These are phyloP conservation scores for Potamilus streckersoni DNA, from an alignment of 1,140 invertebrate species.

Conservation along the genomic window DNA sequence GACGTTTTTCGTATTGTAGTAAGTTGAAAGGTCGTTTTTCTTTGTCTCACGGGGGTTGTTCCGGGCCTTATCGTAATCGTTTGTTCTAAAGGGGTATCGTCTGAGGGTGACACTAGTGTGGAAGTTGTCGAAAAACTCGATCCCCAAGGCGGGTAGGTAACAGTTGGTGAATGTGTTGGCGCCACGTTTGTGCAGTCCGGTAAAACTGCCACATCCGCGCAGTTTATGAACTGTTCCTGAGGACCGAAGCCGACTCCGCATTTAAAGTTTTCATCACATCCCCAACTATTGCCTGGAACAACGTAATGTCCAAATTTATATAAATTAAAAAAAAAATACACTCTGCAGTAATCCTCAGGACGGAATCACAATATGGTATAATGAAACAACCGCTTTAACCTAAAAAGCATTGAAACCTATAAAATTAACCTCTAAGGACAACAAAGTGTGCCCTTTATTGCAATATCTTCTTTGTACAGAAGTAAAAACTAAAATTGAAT, in stretches of 20 bases:
- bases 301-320: background rate
- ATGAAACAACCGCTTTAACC: background rate
- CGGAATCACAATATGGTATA: background rate
- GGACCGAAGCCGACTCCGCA: conserved; percentile 62
- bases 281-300: conserved; percentile 41
- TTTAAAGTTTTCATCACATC: conserved; percentile 22
- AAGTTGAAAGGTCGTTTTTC: no score
- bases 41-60: no score
- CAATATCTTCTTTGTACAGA: background rate
- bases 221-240: conserved; percentile 75
- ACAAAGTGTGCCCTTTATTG: no score
- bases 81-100: no score
- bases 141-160: no score
- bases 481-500: background rate
- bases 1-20: no score
- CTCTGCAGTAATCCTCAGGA: background rate
- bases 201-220: conserved; percentile 75
- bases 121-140: no score
- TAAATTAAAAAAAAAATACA: background rate
- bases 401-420: background rate
- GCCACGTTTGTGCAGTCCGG: no score
- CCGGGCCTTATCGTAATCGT: no score
- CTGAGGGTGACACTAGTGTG: no score
- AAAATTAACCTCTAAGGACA: no score
- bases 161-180: no score